Conservation (phyloP, 2,113 vertebrate genomes). For the Indicator maculatus region DNA sequence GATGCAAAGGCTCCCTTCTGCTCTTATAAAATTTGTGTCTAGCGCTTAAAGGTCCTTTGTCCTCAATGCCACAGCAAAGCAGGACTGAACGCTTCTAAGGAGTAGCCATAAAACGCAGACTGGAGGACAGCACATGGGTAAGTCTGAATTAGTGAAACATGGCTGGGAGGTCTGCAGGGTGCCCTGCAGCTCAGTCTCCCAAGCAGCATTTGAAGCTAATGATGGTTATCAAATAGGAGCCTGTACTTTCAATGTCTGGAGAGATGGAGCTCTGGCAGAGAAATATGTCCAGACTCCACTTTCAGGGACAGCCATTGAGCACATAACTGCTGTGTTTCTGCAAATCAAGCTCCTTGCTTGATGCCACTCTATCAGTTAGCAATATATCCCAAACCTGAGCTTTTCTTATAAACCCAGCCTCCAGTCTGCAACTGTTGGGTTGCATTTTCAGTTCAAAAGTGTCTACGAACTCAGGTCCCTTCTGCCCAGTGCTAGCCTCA, state of each 20-base stretch:
- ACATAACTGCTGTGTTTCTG: not conserved
- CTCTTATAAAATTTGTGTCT: not conserved
- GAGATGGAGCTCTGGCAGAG: not conserved
- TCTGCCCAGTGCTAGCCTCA: not conserved
- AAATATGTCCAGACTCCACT: not conserved
- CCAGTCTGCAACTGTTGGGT: accelerated
- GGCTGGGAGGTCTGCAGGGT: not conserved
- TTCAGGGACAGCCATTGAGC: accelerated
- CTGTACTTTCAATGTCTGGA: not conserved
- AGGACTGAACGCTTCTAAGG: not conserved
- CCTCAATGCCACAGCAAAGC: not conserved
- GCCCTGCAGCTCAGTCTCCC: not conserved
- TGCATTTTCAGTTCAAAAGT: not conserved
- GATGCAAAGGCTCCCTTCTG: not conserved
- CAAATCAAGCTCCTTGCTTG: not conserved
- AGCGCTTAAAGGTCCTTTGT: not conserved
- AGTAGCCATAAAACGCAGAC: not conserved
- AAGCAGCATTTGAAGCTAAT: not conserved
- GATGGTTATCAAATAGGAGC: not conserved
- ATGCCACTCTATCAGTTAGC: not conserved
- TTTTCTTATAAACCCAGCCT: not conserved
- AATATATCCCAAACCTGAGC: not conserved
- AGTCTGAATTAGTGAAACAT: not conserved
- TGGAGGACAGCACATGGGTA: not conserved
- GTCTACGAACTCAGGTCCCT: not conserved